Evolutionary conservation across 2,797 vertebrate species (phyloP).

Genomic region (Ceryle rudis): DNA sequence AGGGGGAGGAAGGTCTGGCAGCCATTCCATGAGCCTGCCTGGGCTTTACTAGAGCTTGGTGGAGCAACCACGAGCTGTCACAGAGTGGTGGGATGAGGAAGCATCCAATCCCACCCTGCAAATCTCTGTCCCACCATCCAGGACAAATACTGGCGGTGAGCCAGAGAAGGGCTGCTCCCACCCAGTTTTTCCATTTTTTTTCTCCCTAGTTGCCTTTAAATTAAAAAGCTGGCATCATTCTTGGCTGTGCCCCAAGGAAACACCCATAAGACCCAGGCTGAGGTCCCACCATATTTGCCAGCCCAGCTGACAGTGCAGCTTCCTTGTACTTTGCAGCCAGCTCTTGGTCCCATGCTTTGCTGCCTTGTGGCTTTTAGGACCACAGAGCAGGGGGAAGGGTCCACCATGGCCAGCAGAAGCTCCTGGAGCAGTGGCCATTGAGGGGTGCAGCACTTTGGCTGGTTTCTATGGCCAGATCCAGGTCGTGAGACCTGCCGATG

Average conservation of each 20-base stretch:
- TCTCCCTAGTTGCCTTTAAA: not conserved
- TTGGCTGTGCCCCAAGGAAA: not conserved
- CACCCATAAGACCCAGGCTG: accelerated
- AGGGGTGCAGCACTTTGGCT: not conserved
- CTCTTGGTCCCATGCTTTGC: not conserved
- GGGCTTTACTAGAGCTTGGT: not conserved
- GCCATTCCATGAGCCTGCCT: not conserved
- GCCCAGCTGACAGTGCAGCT: not conserved
- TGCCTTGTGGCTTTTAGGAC: not conserved
- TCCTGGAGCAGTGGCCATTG: accelerated
- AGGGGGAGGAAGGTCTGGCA: not conserved
- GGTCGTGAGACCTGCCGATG: not conserved
- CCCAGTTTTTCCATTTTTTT: not conserved
- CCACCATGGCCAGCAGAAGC: not conserved
- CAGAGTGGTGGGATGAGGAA: not conserved
- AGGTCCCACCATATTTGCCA: not conserved
- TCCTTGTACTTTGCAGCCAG: accelerated
- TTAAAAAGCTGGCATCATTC: not conserved
- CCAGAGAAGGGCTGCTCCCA: not conserved
- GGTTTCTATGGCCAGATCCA: not conserved
- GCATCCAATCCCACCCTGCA: accelerated
- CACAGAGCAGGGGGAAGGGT: accelerated
- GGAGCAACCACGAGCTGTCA: not conserved
- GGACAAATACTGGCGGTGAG: not conserved
- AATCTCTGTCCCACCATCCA: not conserved